Conservation (phyloP, 1,140 invertebrate species). For the Meloidogyne exigua region DNA sequence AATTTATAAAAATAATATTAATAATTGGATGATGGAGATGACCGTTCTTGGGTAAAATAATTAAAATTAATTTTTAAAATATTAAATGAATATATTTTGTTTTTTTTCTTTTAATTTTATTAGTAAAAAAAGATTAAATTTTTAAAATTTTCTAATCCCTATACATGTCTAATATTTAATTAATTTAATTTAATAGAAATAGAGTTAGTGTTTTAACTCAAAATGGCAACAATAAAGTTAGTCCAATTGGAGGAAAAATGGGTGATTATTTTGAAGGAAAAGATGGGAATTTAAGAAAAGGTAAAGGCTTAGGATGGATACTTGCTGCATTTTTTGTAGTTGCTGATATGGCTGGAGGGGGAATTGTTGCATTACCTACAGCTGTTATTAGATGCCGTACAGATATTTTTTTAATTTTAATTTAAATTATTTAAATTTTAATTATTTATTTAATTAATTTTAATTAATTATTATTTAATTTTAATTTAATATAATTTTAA, state of each 20-base stretch:
- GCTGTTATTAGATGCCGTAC: slow-evolving; percentile 35
- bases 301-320: slow-evolving; percentile 36
- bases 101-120: too few species aligned
- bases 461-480: too few species aligned
- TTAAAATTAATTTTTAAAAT: too few species aligned
- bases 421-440: slow-evolving; percentile 9
- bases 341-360: slow-evolving; percentile 43
- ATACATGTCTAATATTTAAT: too few species aligned
- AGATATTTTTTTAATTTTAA: neutral
- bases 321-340: slow-evolving; percentile 42
- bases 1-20: neutral
- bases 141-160: too few species aligned
- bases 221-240: slow-evolving; percentile 12
- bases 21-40: slow-evolving; percentile 25
- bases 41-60: slow-evolving; percentile 17
- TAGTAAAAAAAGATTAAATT: too few species aligned
- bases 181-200: slow-evolving; percentile 14
- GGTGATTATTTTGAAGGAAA: slow-evolving; percentile 25
- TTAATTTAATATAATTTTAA: too few species aligned
- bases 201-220: slow-evolving; percentile 8
- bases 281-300: slow-evolving; percentile 15
- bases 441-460: too few species aligned
- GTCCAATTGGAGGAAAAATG: slow-evolving; percentile 19
- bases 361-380: slow-evolving; percentile 45
- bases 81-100: too few species aligned